Conservation (phyloP, 2,113 vertebrate species). For the Gallinago paraguaiae region DNA sequence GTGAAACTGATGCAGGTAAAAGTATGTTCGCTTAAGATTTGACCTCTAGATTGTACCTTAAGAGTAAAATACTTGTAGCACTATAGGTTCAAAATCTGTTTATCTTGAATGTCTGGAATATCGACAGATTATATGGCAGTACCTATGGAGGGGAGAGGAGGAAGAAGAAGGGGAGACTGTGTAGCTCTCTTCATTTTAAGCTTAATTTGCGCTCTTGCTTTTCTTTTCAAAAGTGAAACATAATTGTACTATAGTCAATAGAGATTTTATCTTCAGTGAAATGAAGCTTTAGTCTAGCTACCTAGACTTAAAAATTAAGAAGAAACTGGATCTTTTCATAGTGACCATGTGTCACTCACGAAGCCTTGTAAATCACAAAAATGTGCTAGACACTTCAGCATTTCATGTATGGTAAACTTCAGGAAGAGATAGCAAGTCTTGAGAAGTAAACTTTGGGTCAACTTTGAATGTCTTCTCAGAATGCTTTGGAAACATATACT, state of each 20-base stretch:
- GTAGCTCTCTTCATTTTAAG: background rate
- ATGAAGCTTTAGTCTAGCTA: background rate
- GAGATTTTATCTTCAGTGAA: background rate
- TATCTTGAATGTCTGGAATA: background rate
- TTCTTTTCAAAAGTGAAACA: background rate
- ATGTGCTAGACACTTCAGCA: background rate
- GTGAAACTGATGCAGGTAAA: background rate
- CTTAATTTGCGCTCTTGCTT: background rate
- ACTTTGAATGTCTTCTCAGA: background rate
- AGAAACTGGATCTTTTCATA: background rate
- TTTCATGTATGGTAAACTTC: background rate
- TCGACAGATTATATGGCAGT: background rate
- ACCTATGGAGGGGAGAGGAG: background rate
- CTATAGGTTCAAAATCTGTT: slow-evolving; percentile 5
- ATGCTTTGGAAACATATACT: background rate
- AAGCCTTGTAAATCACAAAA: background rate
- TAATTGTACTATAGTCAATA: background rate
- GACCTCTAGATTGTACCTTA: background rate
- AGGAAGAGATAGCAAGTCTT: background rate
- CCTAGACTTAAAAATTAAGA: background rate
- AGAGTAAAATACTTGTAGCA: background rate
- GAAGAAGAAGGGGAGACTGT: background rate
- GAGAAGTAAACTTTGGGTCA: background rate
- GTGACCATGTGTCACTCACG: background rate
- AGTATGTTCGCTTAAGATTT: slow-evolving; percentile 13